Evolutionary conservation across 2,113 vertebrate genomes (phyloP), one percentile per base, ranked within the genome.

Genomic region (Ammospiza nelsoni): DNA sequence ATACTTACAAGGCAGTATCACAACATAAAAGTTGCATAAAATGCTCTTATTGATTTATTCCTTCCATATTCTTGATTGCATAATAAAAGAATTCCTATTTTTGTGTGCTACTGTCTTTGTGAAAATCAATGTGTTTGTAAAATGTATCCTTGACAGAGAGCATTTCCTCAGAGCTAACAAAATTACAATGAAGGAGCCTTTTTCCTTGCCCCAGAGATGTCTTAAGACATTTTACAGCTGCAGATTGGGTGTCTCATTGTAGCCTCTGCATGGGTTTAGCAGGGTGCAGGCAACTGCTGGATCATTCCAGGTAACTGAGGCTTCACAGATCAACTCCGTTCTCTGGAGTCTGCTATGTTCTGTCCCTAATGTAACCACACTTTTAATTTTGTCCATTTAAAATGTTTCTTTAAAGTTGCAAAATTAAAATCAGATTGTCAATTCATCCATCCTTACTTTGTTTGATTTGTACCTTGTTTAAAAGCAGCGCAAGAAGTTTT

Each of bases 21-120:
- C 29, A 77, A 81, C 6, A 62, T 55, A 22, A 65, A 80, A 81
- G 61, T n/a, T 85, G 52, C 76, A 90, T 84, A 16, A 90, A 95
- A 90, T 81, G 57, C 37, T 88, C 72, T 61, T 31, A 94, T 44
- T 71, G 84, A 91, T 92, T 92, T 90, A 87, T 61, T 55, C 11
- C 43, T 84, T 84, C 72, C n/a, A 59, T 84, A 84, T 81, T 63
- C 48, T 86, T 63, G 59, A 69, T 66, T 66, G 54, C 46, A 46
- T 72, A 51, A 49, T 51, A 62, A 63, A 81, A 80, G 28, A 62
- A 58, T 67, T 18, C 13, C 20, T 87, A 57, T 75, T 65, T 85
- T 63, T 74, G 33, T 89, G 31, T 29, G 24, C 75, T 74, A 1
- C 49, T 52, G 39, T 76, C 69, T 80, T 80, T 39, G 17, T 41